Conservation (phyloP, 2,888 invertebrate species). For the Drosophila colorata region DNA sequence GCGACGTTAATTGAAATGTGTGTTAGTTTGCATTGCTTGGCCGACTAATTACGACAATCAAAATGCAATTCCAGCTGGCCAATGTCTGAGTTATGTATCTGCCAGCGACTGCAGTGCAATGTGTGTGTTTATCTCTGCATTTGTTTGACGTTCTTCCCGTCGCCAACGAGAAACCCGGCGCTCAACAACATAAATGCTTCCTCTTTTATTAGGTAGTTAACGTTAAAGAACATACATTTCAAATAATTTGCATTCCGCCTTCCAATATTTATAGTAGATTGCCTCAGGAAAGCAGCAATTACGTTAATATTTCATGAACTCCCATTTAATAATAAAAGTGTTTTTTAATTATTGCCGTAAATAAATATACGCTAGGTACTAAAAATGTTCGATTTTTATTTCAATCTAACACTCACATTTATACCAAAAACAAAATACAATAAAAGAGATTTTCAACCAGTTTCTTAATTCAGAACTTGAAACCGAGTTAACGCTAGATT, state of each 20-base stretch:
- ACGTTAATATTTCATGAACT: too few relatives aligned
- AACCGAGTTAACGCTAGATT: too few relatives aligned
- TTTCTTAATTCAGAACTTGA: too few relatives aligned
- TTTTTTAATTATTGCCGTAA: background rate
- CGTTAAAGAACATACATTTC: too few relatives aligned
- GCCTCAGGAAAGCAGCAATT: too few relatives aligned
- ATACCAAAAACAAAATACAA: background rate
- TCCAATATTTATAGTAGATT: background rate
- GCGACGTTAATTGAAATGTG: constrained; percentile 49
- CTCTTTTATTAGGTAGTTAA: background rate
- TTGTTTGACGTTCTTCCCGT: too few relatives aligned
- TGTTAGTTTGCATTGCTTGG: constrained; percentile 32
- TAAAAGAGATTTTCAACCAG: background rate
- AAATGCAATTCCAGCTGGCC: constrained; percentile 35
- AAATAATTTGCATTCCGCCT: background rate
- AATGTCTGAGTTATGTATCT: background rate
- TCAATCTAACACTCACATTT: background rate
- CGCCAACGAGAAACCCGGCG: too few relatives aligned
- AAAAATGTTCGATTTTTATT: background rate
- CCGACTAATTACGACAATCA: constrained; percentile 48
- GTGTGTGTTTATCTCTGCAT: too few relatives aligned
- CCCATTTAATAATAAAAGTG: background rate
- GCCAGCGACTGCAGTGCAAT: too few relatives aligned
- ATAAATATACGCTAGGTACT: background rate
- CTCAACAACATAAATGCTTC: background rate